A percentile compares a stretch with the other conserved stretches of the same genome.
Conservation (phyloP, 2,888 invertebrate species). For the Pachydiplax longipennis region DNA sequence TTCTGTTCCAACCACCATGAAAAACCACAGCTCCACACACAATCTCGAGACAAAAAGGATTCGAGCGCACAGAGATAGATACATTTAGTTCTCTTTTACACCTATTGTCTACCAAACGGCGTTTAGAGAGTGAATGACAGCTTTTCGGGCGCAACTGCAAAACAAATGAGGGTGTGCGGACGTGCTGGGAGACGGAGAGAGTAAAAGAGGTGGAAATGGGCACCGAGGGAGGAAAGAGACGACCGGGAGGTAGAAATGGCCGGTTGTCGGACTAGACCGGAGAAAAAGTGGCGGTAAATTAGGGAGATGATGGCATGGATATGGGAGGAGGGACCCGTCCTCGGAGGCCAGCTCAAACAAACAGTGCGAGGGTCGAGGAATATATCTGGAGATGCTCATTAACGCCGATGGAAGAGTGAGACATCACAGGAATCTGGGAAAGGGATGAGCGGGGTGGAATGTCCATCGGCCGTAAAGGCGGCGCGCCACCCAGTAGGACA, state of each 20-base stretch:
- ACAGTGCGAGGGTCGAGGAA: neutral
- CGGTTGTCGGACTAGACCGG: neutral
- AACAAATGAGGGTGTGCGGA: neutral
- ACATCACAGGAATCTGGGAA: slow-evolving; percentile 24
- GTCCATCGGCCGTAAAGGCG: slow-evolving; percentile 25
- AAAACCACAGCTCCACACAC: too few relatives aligned
- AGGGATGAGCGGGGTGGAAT: neutral
- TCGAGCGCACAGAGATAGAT: too few relatives aligned
- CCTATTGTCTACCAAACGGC: neutral
- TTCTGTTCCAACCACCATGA: too few relatives aligned
- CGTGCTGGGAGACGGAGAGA: neutral
- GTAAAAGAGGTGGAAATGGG: neutral
- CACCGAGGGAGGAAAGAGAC: too few relatives aligned
- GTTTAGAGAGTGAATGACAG: neutral
- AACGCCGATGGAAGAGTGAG: slow-evolving; percentile 14
- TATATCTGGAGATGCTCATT: slow-evolving; percentile 17
- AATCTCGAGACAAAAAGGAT: too few relatives aligned
- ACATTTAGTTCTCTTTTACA: neutral
- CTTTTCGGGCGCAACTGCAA: neutral
- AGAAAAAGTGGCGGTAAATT: slow-evolving; percentile 19
- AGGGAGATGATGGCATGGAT: slow-evolving; percentile 9
- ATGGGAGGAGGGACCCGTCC: neutral
- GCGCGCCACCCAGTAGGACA: slow-evolving; percentile 29
- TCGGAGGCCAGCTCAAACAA: slow-evolving; percentile 1
- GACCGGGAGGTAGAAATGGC: neutral